These are phyloP conservation scores for Fukomys damarensis DNA, from an alignment of 2,113 vertebrate genomes.

Conservation along the genomic window DNA sequence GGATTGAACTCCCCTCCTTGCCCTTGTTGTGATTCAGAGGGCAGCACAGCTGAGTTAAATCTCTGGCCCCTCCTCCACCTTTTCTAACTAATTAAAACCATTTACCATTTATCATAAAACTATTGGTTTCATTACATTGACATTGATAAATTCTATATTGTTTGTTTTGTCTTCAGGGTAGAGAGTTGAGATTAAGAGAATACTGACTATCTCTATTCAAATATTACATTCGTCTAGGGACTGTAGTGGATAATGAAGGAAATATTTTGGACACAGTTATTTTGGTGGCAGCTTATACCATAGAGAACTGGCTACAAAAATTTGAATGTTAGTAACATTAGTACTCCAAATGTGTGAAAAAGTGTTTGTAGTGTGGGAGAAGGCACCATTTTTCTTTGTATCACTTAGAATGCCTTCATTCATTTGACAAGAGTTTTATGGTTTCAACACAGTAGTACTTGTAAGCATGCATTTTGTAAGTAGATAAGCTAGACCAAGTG, in stretches of 20 bases:
- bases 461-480: neutral
- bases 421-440: neutral
- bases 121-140: neutral
- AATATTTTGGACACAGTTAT: neutral
- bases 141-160: neutral
- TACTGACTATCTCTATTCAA: neutral
- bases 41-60: too few species aligned
- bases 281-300: neutral
- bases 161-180: neutral
- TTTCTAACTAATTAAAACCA: neutral
- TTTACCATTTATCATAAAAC: neutral
- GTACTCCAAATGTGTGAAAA: too few species aligned
- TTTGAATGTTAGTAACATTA: neutral
- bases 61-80: too few species aligned
- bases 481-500: neutral
- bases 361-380: neutral
- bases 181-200: neutral
- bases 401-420: neutral
- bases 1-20: too few species aligned
- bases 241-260: neutral
- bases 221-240: neutral
- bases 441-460: neutral
- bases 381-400: neutral
- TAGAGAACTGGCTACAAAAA: neutral
- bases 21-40: too few species aligned